Evolutionary conservation across 1,140 invertebrate genomes (phyloP), one percentile per base, ranked within the genome.

Genomic region (Drosophila sechellia): DNA sequence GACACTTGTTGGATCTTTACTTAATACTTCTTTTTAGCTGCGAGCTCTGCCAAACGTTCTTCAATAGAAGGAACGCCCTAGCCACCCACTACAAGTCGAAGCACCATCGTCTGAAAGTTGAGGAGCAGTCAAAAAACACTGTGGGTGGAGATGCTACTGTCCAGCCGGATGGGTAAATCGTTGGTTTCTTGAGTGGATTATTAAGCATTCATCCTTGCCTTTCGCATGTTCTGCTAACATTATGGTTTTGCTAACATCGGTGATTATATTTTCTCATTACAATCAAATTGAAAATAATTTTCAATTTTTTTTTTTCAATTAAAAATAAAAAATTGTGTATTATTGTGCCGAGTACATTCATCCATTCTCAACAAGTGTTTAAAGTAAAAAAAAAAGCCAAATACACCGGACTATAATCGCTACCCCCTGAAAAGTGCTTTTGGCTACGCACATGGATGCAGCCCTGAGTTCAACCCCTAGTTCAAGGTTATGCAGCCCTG

Each of bases 21-120:
- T 25, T 15, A n/a, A 0, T n/a, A 34, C 0, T 17, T 43, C n/a
- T n/a, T 20, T 6, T 11, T 42, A 83, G 80, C 5, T 83, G 79
- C 17, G 53, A 83, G 1, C 45, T 65, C 31, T 83, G 79, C 22
- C 46, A 70, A 27, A 34, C 74, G 3, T 34, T 35, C 45, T 83
- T 83, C 1, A 75, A 79, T 66, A 63, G 79, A 0, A 83, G 61
- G 27, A 71, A 64, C 20, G 75, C 59, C 34, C 46, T 83, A 31
- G 15, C 34, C 4, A 54, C 79, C 12, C 80, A 84, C 42, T 83
- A 35, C 34, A 75, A 75, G 1, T 83, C 75, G 0, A 83, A 75
- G 31, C 53, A 34, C 6, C 79, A 83, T 49, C 15, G 55, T 17
- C 55, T 34, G 5, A 74, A 59, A 37, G 31, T 20, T 4, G 55